These are phyloP conservation scores for Ormyrus thymus DNA, from an alignment of 2,888 invertebrate genomes.

Conservation along the genomic window DNA sequence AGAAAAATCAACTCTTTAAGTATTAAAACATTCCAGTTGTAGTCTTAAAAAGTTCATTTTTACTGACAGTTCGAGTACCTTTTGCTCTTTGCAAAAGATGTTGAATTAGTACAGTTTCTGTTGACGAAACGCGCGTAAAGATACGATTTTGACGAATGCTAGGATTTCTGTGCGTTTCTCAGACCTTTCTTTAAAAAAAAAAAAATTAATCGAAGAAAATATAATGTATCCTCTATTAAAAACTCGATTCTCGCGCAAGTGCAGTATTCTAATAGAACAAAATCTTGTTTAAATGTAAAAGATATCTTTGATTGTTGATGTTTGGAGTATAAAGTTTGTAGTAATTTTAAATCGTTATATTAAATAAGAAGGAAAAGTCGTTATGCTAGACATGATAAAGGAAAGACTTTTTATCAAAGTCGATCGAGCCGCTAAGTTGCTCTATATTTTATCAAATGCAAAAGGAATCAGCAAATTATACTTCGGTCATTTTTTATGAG, in stretches of 20 bases:
- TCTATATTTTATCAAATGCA: background rate
- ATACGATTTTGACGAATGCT: background rate
- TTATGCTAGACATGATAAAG: slow-evolving; percentile 10
- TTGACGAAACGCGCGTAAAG: background rate
- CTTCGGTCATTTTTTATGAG: too few relatives aligned
- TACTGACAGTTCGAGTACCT: background rate
- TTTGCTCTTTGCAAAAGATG: background rate
- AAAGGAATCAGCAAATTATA: too few relatives aligned
- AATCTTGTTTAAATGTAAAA: slow-evolving; percentile 4
- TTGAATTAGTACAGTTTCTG: background rate
- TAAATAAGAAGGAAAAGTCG: slow-evolving; percentile 2
- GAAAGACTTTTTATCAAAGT: slow-evolving; percentile 26
- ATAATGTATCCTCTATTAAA: background rate
- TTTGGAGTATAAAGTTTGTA: slow-evolving; percentile 34
- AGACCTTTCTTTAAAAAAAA: background rate
- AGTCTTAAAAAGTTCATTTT: slow-evolving; percentile 13
- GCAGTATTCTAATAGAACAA: background rate
- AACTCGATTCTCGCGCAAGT: slow-evolving; percentile 12
- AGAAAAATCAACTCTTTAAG: slow-evolving; percentile 16
- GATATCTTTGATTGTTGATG: slow-evolving; percentile 32
- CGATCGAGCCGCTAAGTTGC: slow-evolving; percentile 31
- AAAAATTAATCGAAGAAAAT: too few relatives aligned
- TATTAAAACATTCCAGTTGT: background rate
- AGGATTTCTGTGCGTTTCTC: background rate
- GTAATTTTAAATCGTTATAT: slow-evolving; percentile 30